Base-by-base conservation (phyloP, 2,113 vertebrate genomes). In the Cricetomys ansorgei region DNA sequence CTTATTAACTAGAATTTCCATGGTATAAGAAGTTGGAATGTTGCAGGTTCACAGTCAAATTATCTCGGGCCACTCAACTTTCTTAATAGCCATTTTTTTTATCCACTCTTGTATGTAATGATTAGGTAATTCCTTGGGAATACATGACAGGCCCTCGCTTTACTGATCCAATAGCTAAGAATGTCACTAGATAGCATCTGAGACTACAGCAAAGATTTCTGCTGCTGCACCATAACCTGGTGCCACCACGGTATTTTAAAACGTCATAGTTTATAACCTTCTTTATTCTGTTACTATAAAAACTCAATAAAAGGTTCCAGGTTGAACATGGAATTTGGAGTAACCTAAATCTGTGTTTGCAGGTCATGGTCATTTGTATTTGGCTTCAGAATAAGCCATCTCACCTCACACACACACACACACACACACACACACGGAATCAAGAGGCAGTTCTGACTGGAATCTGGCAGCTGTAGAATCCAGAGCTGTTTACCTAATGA, bases 401-500 rank as follows among this genome's bases (percentile, higher is more conserved):
- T 64, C 80, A 31, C 7, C 27, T 40, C 80, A 43, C 27, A 62
- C 5, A 57, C 5, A 2, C 80, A 45, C 0, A 0, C 27, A 12
- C 4, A 0, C 80, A 43, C 27, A 62, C 5, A 57, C 5, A 2
- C 80, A 45, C 0, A 0, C 27, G 12, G 2, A 0, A 43, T 62
- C 40, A 45, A 45, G 57, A 29, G 15, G 12, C 3, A 40, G 31
- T 8, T 43, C 57, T 7, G 59, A n/a, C 25, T 17, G 70, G 87
- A 31, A 53, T 72, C n/a, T 65, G 50, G 77, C 62, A 76, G 75
- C 93, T 48, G 19, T 93, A 90, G 50, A 40, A 16, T 79, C 62
- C 27, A 55, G 89, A 92, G 72, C 21, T 59, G 69, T 76, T 59
- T 62, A 53, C 19, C 70, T 45, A 81, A 81, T 0, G 13, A 80